Evolutionary conservation across 1,140 invertebrate genomes (phyloP).

Genomic region (Ooceraea biroi): DNA sequence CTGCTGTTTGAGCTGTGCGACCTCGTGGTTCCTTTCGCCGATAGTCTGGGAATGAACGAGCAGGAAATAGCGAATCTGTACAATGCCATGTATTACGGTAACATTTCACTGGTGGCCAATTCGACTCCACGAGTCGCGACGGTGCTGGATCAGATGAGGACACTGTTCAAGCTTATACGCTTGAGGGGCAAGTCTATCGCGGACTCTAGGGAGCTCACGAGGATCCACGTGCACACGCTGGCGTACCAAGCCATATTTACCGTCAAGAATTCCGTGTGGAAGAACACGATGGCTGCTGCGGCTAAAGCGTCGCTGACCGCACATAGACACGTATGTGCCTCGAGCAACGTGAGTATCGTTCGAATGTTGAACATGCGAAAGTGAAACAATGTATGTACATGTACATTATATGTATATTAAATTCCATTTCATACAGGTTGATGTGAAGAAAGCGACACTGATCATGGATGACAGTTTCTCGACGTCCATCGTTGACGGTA

Average conservation of each 20-base stretch:
- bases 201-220: slow-evolving; percentile 88
- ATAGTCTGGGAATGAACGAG: slow-evolving; percentile 97
- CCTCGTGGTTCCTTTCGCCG: slow-evolving; percentile 91
- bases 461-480: slow-evolving; percentile 95
- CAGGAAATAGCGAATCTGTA: slow-evolving; percentile 94
- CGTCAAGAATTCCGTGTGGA: slow-evolving; percentile 90
- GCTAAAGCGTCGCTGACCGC: slow-evolving; percentile 95
- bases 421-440: slow-evolving; percentile 86
- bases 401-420: not conserved
- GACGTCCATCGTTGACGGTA: slow-evolving; percentile 87
- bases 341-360: slow-evolving; percentile 86
- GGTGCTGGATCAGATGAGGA: slow-evolving; percentile 94
- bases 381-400: not conserved
- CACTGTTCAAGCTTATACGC: slow-evolving; percentile 89
- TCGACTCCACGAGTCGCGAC: slow-evolving; percentile 93
- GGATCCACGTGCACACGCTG: slow-evolving; percentile 95
- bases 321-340: slow-evolving; percentile 94
- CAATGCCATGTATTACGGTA: slow-evolving; percentile 90
- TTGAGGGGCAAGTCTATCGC: slow-evolving; percentile 83
- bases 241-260: slow-evolving; percentile 95
- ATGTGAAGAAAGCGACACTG: slow-evolving; percentile 90
- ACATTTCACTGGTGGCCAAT: slow-evolving; percentile 92
- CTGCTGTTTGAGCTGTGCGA: slow-evolving; percentile 90
- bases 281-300: slow-evolving; percentile 92
- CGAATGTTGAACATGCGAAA: not conserved